Conservation (phyloP, 2,797 vertebrate species). For the Sibirionetta formosa region DNA sequence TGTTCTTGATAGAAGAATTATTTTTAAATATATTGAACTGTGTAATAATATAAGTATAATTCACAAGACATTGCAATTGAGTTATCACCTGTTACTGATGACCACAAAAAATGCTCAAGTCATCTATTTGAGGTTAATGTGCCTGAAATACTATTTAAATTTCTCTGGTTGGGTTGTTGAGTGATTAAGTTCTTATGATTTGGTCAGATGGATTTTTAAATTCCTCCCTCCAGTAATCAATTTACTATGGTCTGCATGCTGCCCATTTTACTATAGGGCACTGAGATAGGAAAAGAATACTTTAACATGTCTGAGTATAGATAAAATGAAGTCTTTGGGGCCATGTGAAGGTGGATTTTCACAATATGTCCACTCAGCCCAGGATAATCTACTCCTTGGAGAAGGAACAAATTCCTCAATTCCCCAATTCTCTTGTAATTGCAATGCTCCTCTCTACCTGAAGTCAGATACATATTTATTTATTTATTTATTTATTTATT, state of each 20-base stretch:
- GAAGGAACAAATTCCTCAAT: neutral
- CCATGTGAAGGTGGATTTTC: neutral
- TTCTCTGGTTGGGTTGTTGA: conserved; percentile 57
- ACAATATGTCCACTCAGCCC: neutral
- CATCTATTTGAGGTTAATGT: conserved; percentile 78
- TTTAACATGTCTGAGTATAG: neutral
- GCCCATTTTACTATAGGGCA: neutral
- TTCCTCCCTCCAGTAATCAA: conserved; percentile 36
- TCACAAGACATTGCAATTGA: conserved; percentile 72
- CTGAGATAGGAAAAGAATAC: neutral
- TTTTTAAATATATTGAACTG: conserved; percentile 54
- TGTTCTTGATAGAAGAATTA: conserved; percentile 49
- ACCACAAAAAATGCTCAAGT: conserved; percentile 54
- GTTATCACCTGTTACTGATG: conserved; percentile 77
- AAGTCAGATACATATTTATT: neutral
- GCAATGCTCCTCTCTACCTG: neutral
- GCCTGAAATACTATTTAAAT: conserved; percentile 71
- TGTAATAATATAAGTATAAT: conserved; percentile 53
- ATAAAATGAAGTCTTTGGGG: neutral
- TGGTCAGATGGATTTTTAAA: conserved; percentile 58
- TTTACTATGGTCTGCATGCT: conserved; percentile 52
- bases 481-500: rapidly evolving
- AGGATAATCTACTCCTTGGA: neutral
- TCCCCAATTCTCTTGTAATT: neutral
- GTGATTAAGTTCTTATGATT: conserved; percentile 59